Base-by-base conservation (phyloP, 2,888 invertebrate genomes). In the Cistogaster globosa region DNA sequence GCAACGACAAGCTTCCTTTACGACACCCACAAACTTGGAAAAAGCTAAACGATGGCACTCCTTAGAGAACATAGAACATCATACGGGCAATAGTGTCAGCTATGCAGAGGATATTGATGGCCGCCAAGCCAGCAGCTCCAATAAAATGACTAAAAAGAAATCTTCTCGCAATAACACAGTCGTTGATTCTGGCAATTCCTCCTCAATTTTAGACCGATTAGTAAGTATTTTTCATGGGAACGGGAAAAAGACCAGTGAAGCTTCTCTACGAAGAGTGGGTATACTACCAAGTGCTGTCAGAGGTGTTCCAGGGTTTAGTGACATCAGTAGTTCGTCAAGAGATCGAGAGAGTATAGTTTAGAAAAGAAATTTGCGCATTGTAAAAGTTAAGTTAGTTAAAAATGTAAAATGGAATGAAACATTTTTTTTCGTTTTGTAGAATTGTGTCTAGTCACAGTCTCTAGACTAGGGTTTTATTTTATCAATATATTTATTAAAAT, bases 31-130 rank as follows among this genome's bases (percentile, higher is more conserved):
- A 79, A 92, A 92, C 80, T 91, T 92, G 65, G 90, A 91, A 67
- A 93, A 94, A 90, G 93, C 93, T 88, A 96, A 96, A 92, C 94
- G 96, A 89, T 97, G 97, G 95, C 95, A 95, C 88, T 97, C 97
- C 63, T 93, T 97, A 71, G 97, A 97, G 92, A 95, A 95, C 87
- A 94, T 97, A 79, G 91, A 92, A 71, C 86, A 84, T 9, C 83
- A 87, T 74, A 22, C 87, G 4, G 88, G 88, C 8, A 89, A 89
- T 38, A 91, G 90, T 51, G 91, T 91, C 75, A 90, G 89, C 87
- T 91, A 91, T 87, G 91, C 91, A 0, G 88, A 90, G 38, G 91
- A 91, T 58, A 90, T 91, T 42, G 90, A 91, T 65, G 89, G 88
- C 26, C 85, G 86, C 9, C 86, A 77, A 42, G 83, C 84, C 11